A percentile compares a stretch with the other conserved stretches of the same genome.
These are phyloP conservation scores for Patiria miniata DNA, from an alignment of 35 echinoderm and acorn worm genomes.

Conservation along the genomic window DNA sequence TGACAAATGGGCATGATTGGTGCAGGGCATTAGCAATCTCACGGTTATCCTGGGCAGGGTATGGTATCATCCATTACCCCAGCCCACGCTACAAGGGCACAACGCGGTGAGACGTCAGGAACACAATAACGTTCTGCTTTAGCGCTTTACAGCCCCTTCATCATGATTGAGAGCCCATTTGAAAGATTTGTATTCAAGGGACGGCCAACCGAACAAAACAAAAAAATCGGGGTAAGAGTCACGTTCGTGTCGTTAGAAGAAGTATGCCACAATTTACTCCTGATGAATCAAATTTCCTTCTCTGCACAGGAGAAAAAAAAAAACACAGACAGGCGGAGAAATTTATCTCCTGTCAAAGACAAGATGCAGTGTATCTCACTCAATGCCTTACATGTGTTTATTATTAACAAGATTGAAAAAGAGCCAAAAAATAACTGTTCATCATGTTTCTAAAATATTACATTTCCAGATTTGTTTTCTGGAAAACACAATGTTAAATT, in stretches of 20 bases:
- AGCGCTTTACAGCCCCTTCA: too few relatives aligned
- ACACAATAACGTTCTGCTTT: too few relatives aligned
- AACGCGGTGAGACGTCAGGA: too few relatives aligned
- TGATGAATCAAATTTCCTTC: constrained; percentile 22
- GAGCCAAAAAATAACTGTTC: too few relatives aligned
- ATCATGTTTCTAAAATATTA: too few relatives aligned
- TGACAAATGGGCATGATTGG: too few relatives aligned
- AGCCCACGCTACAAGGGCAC: too few relatives aligned
- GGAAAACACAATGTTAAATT: too few relatives aligned
- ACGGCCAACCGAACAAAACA: not conserved
- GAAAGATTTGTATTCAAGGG: not conserved
- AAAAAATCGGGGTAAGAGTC: not conserved
- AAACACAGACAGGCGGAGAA: not conserved
- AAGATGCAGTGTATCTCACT: not conserved
- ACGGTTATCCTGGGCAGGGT: too few relatives aligned
- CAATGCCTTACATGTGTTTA: not conserved
- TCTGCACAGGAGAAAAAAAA: not conserved
- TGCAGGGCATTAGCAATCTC: too few relatives aligned
- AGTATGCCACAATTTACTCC: not conserved
- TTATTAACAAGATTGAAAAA: not conserved
- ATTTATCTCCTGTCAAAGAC: not conserved
- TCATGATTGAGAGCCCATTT: not conserved
- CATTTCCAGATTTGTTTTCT: too few relatives aligned
- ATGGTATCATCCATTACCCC: too few relatives aligned
- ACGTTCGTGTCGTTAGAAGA: not conserved